These are phyloP conservation scores for Mesorhabditis spiculigera DNA, from an alignment of 2,888 invertebrate species.

Conservation along the genomic window DNA sequence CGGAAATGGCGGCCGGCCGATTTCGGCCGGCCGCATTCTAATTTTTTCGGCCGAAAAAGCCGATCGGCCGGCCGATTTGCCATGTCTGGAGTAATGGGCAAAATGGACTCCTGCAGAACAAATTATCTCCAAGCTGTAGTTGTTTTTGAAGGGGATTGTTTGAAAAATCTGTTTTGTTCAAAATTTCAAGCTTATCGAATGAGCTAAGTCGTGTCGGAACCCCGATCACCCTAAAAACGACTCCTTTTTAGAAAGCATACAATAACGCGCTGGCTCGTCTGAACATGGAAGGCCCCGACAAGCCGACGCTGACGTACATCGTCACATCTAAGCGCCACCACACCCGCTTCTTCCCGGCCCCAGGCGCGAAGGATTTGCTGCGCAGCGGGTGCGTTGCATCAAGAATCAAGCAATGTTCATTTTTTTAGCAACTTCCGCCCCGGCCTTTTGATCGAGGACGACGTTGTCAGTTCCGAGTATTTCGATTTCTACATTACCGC, in stretches of 20 bases:
- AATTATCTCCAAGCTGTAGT: too few relatives aligned
- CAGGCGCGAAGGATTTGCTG: neutral
- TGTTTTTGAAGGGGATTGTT: too few relatives aligned
- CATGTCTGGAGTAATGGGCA: too few relatives aligned
- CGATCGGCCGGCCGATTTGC: too few relatives aligned
- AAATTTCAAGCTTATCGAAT: too few relatives aligned
- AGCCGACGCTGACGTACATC: slow-evolving; percentile 24
- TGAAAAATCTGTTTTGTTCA: too few relatives aligned
- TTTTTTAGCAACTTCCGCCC: slow-evolving; percentile 36
- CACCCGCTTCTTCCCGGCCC: slow-evolving; percentile 22
- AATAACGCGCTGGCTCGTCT: slow-evolving; percentile 10
- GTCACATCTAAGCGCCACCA: slow-evolving; percentile 25
- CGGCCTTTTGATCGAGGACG: slow-evolving; percentile 47
- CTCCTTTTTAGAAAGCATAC: neutral
- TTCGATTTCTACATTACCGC: slow-evolving; percentile 51
- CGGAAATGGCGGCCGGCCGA: too few relatives aligned
- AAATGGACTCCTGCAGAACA: too few relatives aligned
- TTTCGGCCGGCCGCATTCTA: too few relatives aligned
- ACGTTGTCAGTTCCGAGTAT: slow-evolving; percentile 27
- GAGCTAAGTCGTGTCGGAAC: too few relatives aligned
- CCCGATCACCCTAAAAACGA: neutral
- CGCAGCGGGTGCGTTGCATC: neutral
- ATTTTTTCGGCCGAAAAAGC: too few relatives aligned
- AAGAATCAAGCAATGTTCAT: too few relatives aligned
- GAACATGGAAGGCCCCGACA: neutral